Evolutionary conservation across 1,140 invertebrate species (phyloP), one percentile per base, ranked within the genome.

Genomic region (Eulimnadia texana): DNA sequence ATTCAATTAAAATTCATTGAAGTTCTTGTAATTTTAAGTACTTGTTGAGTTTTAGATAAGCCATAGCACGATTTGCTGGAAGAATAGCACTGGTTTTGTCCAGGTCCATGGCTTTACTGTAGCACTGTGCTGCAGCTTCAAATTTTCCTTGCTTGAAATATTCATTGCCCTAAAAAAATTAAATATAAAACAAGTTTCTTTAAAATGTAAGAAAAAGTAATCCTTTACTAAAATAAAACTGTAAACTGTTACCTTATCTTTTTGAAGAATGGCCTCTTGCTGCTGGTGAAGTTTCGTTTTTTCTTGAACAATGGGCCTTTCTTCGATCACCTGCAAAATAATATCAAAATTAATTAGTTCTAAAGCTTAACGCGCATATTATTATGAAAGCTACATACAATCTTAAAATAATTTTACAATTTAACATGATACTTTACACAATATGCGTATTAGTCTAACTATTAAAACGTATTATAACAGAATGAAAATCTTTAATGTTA

Each of bases 51-150:
- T 93, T 93, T 11, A 95, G 74, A 66, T 86, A 82, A 65, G 91
- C 93, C 62, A 94, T 78, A 9, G 88, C 91, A 68, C 93, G 77
- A 74, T 96, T 96, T 9, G 88, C 87, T 70, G 82, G 90, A 68
- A 88, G 86, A 6, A 89, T 77, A 6, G 90, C 80, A 74, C 94
- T 90, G 62, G 82, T 77, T 9, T 84, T 79, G 70, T 88, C 85
- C 47, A 82, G 72, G 62, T 82, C 76, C 51, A 93, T 85, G 11
- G 90, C 91, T 68, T 81, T 73, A 24, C 80, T 85, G 69, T 95
- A 96, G 64, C 82, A 83, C 10, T 81, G 72, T 64, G 93, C 84
- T 0, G 91, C 92, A 65, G 84, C 79, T 27, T 81, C 76, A 80
- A 85, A 93, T 65, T 88, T 80, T 64, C 83, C 79, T 47, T 80